Base-by-base conservation (phyloP, 2,797 vertebrate genomes). In the Poecile montanus region DNA sequence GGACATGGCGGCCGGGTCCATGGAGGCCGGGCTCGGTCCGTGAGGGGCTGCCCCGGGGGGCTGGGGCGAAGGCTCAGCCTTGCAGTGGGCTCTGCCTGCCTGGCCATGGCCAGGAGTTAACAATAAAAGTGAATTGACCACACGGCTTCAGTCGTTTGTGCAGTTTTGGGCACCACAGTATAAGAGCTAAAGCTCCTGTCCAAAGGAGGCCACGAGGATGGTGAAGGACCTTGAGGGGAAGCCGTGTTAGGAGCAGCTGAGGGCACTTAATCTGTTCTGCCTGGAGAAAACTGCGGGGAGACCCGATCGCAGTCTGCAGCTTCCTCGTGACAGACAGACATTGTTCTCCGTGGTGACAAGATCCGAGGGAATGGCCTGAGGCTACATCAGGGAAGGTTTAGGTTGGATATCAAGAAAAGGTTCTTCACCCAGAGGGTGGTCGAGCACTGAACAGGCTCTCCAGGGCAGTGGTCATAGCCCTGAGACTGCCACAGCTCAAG, bases 11-110 rank as follows among this genome's bases (percentile, higher is more conserved):
- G 44, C 14, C 1, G 9, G 11, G 45, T 10, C 13, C 0, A 4
- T 2, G 21, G 7, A 4, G 4, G 2, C 3, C 0, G 10, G 2
- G 3, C 1, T 32, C 2, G 0, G 13, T 27, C 1, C 3, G 1
- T 30, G 11, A 34, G 10, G 29, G 10, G 15, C 25, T 21, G n/a
- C 10, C 6, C 2, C 6, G 6, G 44, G 13, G 38, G 13, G 13
- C 38, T 0, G 1, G 7, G 13, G 2, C 9, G 47, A 0, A 12
- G 20, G 58, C 13, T 10, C 3, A 3, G 0, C 8, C 3, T 0
- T 5, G 21, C 29, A 1, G 15, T 4, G 22, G 4, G 1, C 3
- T 26, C 11, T 38, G 9, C 19, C 3, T 9, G 16, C 4, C 9
- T 16, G 25, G 5, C 13, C 34, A 0, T 3, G 13, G 19, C 6